Conservation (phyloP, 2,113 vertebrate species). For the Patagioenas fasciata region DNA sequence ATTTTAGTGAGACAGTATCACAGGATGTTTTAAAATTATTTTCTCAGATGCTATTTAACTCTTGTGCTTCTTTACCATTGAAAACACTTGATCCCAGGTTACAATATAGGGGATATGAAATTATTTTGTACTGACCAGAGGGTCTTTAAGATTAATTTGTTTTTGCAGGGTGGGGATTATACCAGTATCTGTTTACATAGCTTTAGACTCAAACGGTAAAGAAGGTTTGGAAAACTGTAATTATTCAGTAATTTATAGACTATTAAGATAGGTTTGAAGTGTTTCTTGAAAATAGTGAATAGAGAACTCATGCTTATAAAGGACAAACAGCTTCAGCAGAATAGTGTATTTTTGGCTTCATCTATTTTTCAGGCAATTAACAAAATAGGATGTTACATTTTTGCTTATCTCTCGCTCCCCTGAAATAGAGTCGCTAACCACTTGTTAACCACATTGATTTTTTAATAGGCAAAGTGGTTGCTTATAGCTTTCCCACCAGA, state of each 20-base stretch:
- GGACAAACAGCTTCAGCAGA: conserved; percentile 49
- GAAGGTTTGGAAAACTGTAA: conserved; percentile 37
- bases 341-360: conserved; percentile 48
- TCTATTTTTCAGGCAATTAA: conserved; percentile 68
- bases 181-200: conserved; percentile 30
- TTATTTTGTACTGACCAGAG: neutral
- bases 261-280: conserved; percentile 58
- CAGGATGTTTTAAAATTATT: neutral
- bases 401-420: conserved; percentile 64
- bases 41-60: neutral
- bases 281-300: conserved; percentile 12
- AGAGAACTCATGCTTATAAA: conserved; percentile 52
- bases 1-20: conserved; percentile 25
- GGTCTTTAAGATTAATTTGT: neutral
- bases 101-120: neutral
- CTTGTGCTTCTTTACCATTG: conserved; percentile 12
- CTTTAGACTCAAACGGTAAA: conserved; percentile 48
- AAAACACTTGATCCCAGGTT: neutral
- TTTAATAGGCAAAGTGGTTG: conserved; percentile 68
- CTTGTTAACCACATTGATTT: conserved; percentile 79
- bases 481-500: conserved; percentile 66
- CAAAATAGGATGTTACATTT: conserved; percentile 65
- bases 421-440: conserved; percentile 74
- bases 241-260: conserved; percentile 59
- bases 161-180: neutral